Evolutionary conservation across 2,113 vertebrate genomes (phyloP).

Genomic region (Oophaga pumilio): DNA sequence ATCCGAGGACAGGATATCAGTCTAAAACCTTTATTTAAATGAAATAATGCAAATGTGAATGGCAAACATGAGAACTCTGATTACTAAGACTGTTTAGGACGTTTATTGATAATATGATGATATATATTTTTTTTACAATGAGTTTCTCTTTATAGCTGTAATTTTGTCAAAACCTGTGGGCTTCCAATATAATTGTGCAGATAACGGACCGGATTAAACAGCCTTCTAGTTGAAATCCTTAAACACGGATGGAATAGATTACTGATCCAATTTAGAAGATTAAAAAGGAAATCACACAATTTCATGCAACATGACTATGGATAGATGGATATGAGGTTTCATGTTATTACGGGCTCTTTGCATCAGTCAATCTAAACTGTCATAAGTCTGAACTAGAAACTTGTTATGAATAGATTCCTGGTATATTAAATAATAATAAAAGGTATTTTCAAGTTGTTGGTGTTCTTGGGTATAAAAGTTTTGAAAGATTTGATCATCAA

Average conservation of each 20-base stretch:
- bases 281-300: slow-evolving; percentile 75
- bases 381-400: not conserved
- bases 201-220: slow-evolving; percentile 69
- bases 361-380: slow-evolving; percentile 12
- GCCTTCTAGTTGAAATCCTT: slow-evolving; percentile 56
- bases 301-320: slow-evolving; percentile 74
- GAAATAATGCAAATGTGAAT: not conserved
- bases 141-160: slow-evolving; percentile 15
- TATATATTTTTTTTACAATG: not conserved
- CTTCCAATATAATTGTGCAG: slow-evolving; percentile 67
- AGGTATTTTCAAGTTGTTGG: not conserved
- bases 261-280: slow-evolving; percentile 74
- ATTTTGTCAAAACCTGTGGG: slow-evolving; percentile 54
- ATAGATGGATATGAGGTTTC: slow-evolving; percentile 71
- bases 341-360: slow-evolving; percentile 73
- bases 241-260: slow-evolving; percentile 66
- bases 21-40: not conserved
- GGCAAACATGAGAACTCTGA: not conserved
- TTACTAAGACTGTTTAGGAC: not conserved
- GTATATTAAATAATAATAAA: not conserved
- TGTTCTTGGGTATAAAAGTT: not conserved
- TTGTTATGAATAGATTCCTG: not conserved
- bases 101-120: not conserved
- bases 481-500: too few species aligned
- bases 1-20: not conserved